Conservation (phyloP, 2,888 invertebrate genomes). For the Watsonalla cultraria region DNA sequence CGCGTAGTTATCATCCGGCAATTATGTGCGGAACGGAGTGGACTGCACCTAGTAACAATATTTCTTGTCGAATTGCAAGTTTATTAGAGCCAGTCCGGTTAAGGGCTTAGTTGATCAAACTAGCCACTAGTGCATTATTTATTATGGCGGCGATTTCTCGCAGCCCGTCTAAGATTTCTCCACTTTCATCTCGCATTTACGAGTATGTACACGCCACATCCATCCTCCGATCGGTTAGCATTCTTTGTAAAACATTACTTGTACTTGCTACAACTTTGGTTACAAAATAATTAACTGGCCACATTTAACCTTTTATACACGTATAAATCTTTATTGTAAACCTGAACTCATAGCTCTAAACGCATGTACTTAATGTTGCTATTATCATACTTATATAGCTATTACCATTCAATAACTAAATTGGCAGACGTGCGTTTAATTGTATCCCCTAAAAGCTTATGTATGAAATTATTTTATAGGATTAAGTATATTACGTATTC, state of each 20-base stretch:
- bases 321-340: too few species aligned
- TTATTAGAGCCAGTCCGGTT: conserved; percentile 53
- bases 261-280: not conserved
- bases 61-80: conserved; percentile 44
- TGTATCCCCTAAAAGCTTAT: too few species aligned
- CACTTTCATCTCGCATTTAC: conserved; percentile 72
- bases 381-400: too few species aligned
- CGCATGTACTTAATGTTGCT: too few species aligned
- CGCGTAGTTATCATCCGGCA: conserved; percentile 21
- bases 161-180: conserved; percentile 66
- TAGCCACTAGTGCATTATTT: conserved; percentile 76
- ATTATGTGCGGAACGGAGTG: conserved; percentile 22
- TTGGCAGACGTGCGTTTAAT: too few species aligned
- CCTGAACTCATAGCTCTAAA: too few species aligned
- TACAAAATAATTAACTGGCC: too few species aligned
- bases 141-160: conserved; percentile 71
- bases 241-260: conserved; percentile 15
- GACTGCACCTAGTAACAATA: conserved; percentile 28
- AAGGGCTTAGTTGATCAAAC: conserved; percentile 63
- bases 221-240: conserved; percentile 34
- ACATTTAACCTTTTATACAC: too few species aligned
- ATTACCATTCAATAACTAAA: too few species aligned
- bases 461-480: too few species aligned
- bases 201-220: conserved; percentile 41
- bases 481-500: too few species aligned